phyloP scores from a whole-genome alignment of 2,113 vertebrate genomes.

The Apaloderma vittatum region DNA sequence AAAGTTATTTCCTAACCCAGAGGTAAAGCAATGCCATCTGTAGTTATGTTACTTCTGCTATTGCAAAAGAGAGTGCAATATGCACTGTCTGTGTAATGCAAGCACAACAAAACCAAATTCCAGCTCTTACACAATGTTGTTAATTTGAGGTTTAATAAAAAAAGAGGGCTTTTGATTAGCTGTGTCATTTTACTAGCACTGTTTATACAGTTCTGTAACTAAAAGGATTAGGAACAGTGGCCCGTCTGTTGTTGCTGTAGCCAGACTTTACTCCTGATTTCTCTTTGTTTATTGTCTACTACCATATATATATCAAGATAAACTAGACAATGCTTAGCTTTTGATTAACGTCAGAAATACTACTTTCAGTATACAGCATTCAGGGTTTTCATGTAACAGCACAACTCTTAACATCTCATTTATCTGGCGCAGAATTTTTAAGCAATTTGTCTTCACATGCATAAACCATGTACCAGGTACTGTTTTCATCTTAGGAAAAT shows the following conservation, averaged over 20 bases:
- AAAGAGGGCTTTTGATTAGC: background rate
- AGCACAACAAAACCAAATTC: background rate
- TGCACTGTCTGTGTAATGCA: background rate
- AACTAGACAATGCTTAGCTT: background rate
- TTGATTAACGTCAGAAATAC: background rate
- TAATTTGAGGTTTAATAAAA: background rate
- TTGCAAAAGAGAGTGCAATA: conserved; percentile 28
- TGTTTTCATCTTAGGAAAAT: background rate
- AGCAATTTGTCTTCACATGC: background rate
- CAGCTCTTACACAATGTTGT: background rate
- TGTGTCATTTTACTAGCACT: background rate
- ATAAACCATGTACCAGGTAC: background rate
- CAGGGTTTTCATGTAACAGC: background rate
- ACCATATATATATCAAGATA: background rate
- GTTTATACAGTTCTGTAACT: background rate
- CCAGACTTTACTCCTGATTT: background rate
- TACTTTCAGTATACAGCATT: background rate
- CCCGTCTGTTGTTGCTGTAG: background rate
- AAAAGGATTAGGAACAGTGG: background rate
- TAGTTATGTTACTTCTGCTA: background rate
- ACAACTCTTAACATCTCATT: background rate
- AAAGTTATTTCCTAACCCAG: conserved; percentile 37
- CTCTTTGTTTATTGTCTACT: background rate
- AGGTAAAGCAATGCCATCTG: conserved; percentile 19
- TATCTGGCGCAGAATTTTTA: background rate